Conservation (phyloP, 2,888 invertebrate genomes). For the Corbicula japonica region DNA sequence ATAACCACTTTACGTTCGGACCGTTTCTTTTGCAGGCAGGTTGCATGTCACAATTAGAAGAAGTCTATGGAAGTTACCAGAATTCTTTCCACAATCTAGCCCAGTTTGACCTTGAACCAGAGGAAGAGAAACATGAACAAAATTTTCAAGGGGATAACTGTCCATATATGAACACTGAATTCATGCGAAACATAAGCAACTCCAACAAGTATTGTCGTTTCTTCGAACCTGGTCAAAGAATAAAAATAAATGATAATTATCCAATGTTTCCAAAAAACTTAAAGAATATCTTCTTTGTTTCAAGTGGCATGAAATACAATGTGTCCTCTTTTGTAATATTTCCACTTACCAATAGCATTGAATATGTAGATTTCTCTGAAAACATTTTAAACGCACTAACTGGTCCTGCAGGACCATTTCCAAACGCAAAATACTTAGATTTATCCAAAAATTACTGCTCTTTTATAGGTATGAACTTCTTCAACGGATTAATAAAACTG, state of each 20-base stretch:
- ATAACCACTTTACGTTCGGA: conserved; percentile 49
- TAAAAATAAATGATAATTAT: background rate
- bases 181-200: conserved; percentile 28
- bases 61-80: conserved; percentile 13
- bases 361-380: conserved; percentile 28
- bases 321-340: background rate
- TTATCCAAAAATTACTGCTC: conserved; percentile 34
- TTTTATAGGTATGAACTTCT: background rate
- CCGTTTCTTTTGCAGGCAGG: conserved; percentile 42
- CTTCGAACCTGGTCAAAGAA: background rate
- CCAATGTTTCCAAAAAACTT: conserved; percentile 8
- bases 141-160: background rate
- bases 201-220: background rate
- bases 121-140: background rate
- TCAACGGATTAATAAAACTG: background rate
- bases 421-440: conserved; percentile 9
- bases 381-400: conserved; percentile 21
- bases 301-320: conserved; percentile 3
- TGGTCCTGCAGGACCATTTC: conserved; percentile 36
- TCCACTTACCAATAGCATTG: background rate
- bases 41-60: conserved; percentile 11
- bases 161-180: conserved; percentile 19
- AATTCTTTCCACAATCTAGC: conserved; percentile 5
- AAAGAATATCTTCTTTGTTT: background rate
- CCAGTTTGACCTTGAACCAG: conserved; percentile 9